Conservation (phyloP, 2,888 invertebrate genomes). For the Heliconius erato region DNA sequence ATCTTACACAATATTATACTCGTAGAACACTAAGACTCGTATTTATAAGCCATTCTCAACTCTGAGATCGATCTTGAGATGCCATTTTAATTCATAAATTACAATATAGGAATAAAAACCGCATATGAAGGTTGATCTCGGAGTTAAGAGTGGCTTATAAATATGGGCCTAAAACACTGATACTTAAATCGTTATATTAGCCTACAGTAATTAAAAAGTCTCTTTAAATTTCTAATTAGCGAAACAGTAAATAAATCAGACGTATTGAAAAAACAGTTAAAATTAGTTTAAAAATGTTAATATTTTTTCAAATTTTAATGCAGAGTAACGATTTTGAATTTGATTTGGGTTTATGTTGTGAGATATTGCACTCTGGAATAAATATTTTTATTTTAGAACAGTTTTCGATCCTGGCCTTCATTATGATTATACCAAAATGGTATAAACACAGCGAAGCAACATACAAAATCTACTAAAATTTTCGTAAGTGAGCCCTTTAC, state of each 20-base stretch:
- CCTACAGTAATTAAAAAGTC: constrained; percentile 71
- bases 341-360: constrained; percentile 52
- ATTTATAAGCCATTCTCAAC: too few species aligned
- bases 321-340: constrained; percentile 72
- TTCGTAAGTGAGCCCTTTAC: constrained; percentile 75
- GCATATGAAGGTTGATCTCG: too few species aligned
- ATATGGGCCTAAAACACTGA: constrained; percentile 62
- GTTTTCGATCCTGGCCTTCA: constrained; percentile 58
- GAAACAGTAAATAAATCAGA: constrained; percentile 50
- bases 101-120: too few species aligned
- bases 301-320: constrained; percentile 55
- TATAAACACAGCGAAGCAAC: constrained; percentile 52
- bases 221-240: constrained; percentile 71
- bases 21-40: constrained; percentile 52
- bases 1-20: constrained; percentile 52
- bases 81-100: too few species aligned
- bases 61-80: too few species aligned
- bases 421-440: constrained; percentile 33
- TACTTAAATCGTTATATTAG: constrained; percentile 57
- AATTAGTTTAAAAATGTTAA: constrained; percentile 57
- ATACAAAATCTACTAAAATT: constrained; percentile 69
- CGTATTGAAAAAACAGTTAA: constrained; percentile 71
- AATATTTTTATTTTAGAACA: constrained; percentile 37
- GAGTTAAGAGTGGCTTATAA: too few species aligned
- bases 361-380: constrained; percentile 45